phyloP scores from a whole-genome alignment of 2,797 vertebrate genomes.

The Ciconia nigra region DNA sequence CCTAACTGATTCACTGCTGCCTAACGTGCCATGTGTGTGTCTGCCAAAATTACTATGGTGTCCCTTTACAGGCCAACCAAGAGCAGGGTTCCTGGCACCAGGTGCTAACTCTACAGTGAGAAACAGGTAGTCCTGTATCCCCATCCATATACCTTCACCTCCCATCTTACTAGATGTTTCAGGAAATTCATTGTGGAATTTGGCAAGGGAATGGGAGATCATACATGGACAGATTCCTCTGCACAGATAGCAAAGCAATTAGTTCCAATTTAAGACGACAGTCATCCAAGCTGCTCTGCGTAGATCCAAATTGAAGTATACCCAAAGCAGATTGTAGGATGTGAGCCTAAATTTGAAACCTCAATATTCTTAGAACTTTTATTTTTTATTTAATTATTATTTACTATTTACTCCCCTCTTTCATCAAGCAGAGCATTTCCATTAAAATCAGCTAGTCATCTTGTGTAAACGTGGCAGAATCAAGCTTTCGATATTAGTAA shows the following conservation, averaged over 20 bases:
- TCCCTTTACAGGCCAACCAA: neutral
- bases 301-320: neutral
- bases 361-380: neutral
- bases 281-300: neutral
- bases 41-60: neutral
- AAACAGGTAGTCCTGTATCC: neutral
- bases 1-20: neutral
- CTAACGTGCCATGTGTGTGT: neutral
- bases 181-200: neutral
- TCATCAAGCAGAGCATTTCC: neutral
- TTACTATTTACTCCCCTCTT: neutral
- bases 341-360: neutral
- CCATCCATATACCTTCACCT: neutral
- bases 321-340: conserved; percentile 1
- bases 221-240: neutral
- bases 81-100: neutral
- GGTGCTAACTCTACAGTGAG: neutral
- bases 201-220: neutral
- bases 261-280: neutral
- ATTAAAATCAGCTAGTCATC: neutral
- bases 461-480: neutral
- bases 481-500: neutral
- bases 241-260: neutral
- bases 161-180: neutral
- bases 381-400: conserved; percentile 22